Conservation (phyloP, 37 sponge, comb jelly and placozoan species). For the Beroe forskalii region DNA sequence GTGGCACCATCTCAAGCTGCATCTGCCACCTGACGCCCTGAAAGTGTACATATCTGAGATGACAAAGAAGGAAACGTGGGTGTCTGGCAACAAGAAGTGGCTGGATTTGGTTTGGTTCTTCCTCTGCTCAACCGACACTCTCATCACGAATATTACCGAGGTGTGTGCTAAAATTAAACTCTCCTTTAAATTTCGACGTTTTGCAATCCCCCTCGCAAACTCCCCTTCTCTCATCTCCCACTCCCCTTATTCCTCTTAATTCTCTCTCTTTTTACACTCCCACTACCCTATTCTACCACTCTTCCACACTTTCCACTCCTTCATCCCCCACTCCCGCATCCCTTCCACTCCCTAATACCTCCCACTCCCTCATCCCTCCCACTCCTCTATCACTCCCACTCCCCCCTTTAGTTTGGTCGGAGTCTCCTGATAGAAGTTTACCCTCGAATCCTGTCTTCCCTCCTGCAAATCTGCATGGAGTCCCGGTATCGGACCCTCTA, state of each 20-base stretch:
- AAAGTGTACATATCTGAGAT: constrained; percentile 17
- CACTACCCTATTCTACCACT: no score
- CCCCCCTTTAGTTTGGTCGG: background rate
- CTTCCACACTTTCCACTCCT: no score
- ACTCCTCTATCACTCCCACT: no score
- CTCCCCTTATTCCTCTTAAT: no score
- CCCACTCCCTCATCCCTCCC: no score
- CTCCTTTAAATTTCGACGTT: no score
- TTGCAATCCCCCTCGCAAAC: no score
- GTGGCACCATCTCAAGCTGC: background rate
- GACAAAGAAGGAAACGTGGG: background rate
- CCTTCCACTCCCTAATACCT: no score
- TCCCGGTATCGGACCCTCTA: constrained; percentile 25
- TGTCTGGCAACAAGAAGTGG: constrained; percentile 22
- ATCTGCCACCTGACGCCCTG: background rate
- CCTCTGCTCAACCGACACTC: constrained; percentile 28
- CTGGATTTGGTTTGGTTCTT: constrained; percentile 43
- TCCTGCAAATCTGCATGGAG: constrained; percentile 14
- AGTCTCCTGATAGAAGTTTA: constrained; percentile 18
- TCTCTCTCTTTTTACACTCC: no score
- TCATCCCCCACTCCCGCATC: no score
- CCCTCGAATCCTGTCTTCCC: constrained; percentile 38
- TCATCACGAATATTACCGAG: background rate
- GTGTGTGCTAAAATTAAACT: background rate
- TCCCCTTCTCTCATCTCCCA: no score